Evolutionary conservation across 2,113 vertebrate species (phyloP), one percentile per base, ranked within the genome.

Genomic region (Cyphomyrus discorhynchus): DNA sequence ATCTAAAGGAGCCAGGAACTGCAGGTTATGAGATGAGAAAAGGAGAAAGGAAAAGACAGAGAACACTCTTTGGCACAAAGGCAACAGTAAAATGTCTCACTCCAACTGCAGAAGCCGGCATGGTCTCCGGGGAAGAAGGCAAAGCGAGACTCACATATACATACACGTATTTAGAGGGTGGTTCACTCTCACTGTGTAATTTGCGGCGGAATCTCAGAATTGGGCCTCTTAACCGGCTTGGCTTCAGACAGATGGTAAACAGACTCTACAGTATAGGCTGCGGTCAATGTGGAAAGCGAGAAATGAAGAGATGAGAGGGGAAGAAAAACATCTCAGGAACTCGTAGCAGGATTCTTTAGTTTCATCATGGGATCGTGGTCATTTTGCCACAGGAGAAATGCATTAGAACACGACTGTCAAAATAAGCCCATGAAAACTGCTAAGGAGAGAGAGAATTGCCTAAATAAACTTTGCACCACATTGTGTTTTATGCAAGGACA

Each of bases 161-260:
- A 86, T 62, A 89, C 45, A 52, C n/a, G 8, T 53, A 90, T 88
- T 90, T 77, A 86, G 87, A n/a, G 35, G 21, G 47, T 27, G 66
- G 50, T 27, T 92, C 50, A 47, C 39, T 45, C 50, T 83, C 89
- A 92, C 88, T 52, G 53, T 93, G 90, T 92, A 5, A 93, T 94
- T 93, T 93, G 90, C 27, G 56, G 88, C 92, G 91, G 91, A 93
- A 94, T 94, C 91, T 94, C 80, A 88, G 92, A 93, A 93, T 91
- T 90, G 90, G 90, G 77, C 88, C 74, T 62, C 86, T 80, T 92
- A 91, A 90, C 80, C 88, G 89, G 82, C 87, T 80, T 70, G 88
- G 91, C 88, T 93, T 88, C 89, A 90, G 88, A 89, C 84, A 89
- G 92, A 90, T 62, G 88, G 89, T 91, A 92, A 92, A 92, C 70